Percentiles rank a stretch among this genome's conserved stretches.
These are phyloP conservation scores for Yponomeuta evonymella DNA, from an alignment of 2,888 invertebrate genomes.

Conservation along the genomic window DNA sequence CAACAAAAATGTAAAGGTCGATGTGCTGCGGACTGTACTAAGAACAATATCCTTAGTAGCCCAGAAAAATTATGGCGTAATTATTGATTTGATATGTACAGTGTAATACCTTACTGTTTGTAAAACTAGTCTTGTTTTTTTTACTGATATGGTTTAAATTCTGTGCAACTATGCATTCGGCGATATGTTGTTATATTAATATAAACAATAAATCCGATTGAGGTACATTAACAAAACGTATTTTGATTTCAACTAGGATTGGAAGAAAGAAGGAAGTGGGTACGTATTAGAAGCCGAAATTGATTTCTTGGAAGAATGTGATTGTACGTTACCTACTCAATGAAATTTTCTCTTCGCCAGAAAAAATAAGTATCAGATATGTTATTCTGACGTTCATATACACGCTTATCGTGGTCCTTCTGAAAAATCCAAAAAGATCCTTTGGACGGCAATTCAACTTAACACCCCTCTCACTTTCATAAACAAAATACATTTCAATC, in stretches of 20 bases:
- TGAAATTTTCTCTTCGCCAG: background rate
- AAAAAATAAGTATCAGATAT: background rate
- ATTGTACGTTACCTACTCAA: no score
- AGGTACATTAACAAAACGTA: background rate
- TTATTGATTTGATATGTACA: background rate
- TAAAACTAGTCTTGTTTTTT: background rate
- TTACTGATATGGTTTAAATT: background rate
- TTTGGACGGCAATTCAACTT: slow-evolving; percentile 47
- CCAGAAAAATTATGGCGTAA: no score
- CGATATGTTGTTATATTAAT: background rate
- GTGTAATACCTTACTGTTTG: background rate
- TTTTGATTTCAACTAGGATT: background rate
- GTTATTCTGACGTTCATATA: background rate
- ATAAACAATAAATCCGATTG: background rate
- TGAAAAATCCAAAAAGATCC: slow-evolving; percentile 37
- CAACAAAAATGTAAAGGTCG: no score
- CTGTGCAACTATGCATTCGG: background rate
- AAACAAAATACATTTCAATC: background rate
- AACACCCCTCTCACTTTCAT: slow-evolving; percentile 20
- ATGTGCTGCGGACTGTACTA: no score
- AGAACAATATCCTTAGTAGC: no score
- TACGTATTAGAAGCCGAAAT: no score
- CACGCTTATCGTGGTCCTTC: slow-evolving; percentile 39
- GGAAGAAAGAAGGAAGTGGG: no score
- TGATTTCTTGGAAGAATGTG: no score